These are phyloP conservation scores for Drosophila fuyamai DNA, from an alignment of 1,140 invertebrate genomes.

Conservation along the genomic window DNA sequence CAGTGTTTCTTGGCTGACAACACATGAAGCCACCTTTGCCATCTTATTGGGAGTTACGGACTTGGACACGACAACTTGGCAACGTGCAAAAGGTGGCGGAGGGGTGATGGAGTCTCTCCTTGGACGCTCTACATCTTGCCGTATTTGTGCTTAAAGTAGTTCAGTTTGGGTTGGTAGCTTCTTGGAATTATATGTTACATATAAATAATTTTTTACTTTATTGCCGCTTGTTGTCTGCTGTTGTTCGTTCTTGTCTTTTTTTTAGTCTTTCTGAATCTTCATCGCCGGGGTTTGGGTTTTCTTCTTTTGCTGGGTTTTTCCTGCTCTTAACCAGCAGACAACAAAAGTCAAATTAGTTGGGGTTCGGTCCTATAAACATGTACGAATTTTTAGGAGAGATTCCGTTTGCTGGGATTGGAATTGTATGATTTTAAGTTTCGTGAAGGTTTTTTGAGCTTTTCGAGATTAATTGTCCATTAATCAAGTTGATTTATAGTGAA, in stretches of 20 bases:
- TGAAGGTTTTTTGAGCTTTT: background rate
- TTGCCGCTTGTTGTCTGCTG: conserved; percentile 31
- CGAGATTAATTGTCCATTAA: background rate
- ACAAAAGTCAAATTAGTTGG: conserved; percentile 22
- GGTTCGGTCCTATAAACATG: conserved; percentile 11
- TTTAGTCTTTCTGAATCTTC: background rate
- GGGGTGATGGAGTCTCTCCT: background rate
- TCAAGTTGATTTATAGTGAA: background rate
- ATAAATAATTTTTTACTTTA: conserved; percentile 51
- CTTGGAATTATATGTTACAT: conserved; percentile 58
- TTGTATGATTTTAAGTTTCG: background rate
- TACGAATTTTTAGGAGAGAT: background rate
- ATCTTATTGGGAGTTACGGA: conserved; percentile 36
- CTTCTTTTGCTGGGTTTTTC: conserved; percentile 9
- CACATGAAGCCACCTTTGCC: conserved; percentile 31
- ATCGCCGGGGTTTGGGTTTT: conserved; percentile 6
- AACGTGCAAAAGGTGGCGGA: background rate
- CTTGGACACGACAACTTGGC: conserved; percentile 47
- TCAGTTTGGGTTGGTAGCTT: conserved; percentile 41
- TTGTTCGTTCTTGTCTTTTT: background rate
- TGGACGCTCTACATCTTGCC: background rate
- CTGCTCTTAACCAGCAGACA: background rate
- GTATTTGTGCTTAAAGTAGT: conserved; percentile 31
- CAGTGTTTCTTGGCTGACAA: conserved; percentile 31
- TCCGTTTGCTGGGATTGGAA: background rate